A percentile compares a stretch with the other conserved stretches of the same genome.
These are phyloP conservation scores for Belgica antarctica DNA, from an alignment of 2,888 invertebrate genomes.

Conservation along the genomic window DNA sequence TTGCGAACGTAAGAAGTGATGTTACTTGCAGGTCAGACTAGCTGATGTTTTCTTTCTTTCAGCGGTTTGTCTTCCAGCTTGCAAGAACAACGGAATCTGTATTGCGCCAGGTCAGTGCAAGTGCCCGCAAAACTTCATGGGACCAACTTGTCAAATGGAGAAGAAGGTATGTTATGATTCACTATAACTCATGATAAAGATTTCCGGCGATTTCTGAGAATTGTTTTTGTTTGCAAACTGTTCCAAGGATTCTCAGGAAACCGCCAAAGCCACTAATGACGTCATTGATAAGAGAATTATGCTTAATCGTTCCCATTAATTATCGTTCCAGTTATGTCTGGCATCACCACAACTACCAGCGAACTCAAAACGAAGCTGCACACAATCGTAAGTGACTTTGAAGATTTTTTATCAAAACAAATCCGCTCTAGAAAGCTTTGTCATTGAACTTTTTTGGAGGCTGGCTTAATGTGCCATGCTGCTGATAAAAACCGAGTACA, in stretches of 20 bases:
- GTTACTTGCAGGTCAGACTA: background rate
- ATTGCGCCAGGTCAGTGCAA: slow-evolving; percentile 70
- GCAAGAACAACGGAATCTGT: slow-evolving; percentile 80
- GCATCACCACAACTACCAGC: slow-evolving; percentile 64
- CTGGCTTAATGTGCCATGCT: too few relatives aligned
- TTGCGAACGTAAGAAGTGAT: slow-evolving; percentile 61
- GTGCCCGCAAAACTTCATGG: slow-evolving; percentile 71
- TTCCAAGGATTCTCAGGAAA: background rate
- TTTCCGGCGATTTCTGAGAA: background rate
- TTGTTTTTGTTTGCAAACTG: too few relatives aligned
- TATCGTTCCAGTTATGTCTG: slow-evolving; percentile 60
- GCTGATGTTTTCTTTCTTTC: slow-evolving; percentile 42
- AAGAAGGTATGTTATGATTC: too few relatives aligned
- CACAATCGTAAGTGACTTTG: slow-evolving; percentile 60
- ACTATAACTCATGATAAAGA: slow-evolving; percentile 5
- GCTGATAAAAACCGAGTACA: background rate
- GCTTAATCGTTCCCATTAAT: background rate
- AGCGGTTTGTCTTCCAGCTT: slow-evolving; percentile 74
- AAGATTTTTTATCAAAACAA: slow-evolving; percentile 1
- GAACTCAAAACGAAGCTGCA: slow-evolving; percentile 65
- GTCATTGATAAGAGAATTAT: background rate
- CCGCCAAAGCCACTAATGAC: too few relatives aligned
- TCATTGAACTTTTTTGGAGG: too few relatives aligned
- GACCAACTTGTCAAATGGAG: slow-evolving; percentile 71
- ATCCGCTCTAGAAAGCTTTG: background rate